These are phyloP conservation scores for Nymphalis io DNA, from an alignment of 1,140 invertebrate species.

Conservation along the genomic window DNA sequence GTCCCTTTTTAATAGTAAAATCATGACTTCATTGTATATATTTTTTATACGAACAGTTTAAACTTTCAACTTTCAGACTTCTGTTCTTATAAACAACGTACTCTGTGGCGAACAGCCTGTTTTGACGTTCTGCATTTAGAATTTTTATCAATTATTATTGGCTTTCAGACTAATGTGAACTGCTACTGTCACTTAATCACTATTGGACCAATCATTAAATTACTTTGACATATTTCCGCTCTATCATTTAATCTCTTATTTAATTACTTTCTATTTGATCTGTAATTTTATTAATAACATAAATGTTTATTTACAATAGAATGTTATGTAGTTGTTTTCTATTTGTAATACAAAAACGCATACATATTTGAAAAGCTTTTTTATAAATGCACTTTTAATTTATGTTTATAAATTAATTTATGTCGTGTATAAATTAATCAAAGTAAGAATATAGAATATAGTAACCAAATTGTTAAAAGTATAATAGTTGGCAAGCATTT, in stretches of 20 bases:
- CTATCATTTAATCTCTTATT: too few species aligned
- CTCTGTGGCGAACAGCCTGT: constrained; percentile 4
- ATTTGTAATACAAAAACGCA: too few species aligned
- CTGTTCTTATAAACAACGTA: background rate
- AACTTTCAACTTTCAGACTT: too few species aligned
- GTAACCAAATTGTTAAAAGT: too few species aligned
- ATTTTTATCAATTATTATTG: background rate
- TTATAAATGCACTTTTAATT: too few species aligned
- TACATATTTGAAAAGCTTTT: too few species aligned
- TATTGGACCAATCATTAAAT: background rate
- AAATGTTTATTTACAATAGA: too few species aligned
- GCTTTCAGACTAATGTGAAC: background rate
- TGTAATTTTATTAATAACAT: too few species aligned
- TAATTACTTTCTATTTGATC: too few species aligned
- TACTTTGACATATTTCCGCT: too few species aligned
- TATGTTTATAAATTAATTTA: background rate
- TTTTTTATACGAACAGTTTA: background rate
- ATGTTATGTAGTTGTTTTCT: too few species aligned
- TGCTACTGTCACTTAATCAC: background rate
- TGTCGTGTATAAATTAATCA: background rate
- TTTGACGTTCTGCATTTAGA: background rate
- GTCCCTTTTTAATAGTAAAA: constrained; percentile 4
- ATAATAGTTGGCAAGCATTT: too few species aligned
- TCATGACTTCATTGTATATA: constrained; percentile 12
- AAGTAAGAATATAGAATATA: background rate